Evolutionary conservation across 2,888 invertebrate species (phyloP).

Genomic region (Xanthia togata): DNA sequence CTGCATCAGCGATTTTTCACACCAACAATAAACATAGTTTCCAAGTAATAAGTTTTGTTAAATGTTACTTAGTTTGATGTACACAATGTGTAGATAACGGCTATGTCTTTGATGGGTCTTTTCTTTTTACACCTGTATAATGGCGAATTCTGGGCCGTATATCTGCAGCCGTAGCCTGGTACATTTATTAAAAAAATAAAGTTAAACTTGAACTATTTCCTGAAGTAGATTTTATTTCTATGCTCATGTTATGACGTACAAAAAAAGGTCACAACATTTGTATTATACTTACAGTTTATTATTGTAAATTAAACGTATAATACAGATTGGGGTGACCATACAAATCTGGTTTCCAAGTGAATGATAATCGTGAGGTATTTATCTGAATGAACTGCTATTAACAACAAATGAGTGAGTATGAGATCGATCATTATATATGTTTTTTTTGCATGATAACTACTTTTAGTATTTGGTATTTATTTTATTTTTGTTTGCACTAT

Average conservation of each 20-base stretch:
- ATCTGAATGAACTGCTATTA: conserved; percentile 62
- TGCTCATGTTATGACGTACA: conserved; percentile 29
- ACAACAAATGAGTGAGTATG: conserved; percentile 68
- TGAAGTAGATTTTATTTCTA: conserved; percentile 25
- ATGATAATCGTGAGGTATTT: conserved; percentile 48
- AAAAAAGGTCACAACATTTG: conserved; percentile 38
- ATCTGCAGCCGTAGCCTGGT: not conserved
- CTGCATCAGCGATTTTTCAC: too few relatives aligned
- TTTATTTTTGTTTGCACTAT: conserved; percentile 57
- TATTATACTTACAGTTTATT: conserved; percentile 27
- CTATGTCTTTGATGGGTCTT: not conserved
- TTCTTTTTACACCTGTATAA: not conserved
- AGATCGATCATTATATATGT: conserved; percentile 12
- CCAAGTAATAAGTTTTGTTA: not conserved
- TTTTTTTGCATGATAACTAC: conserved; percentile 52
- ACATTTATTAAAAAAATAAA: not conserved
- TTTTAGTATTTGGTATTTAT: conserved; percentile 14
- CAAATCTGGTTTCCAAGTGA: conserved; percentile 42
- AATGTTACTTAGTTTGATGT: too few relatives aligned
- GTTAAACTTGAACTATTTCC: not conserved
- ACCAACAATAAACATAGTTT: not conserved
- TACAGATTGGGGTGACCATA: conserved; percentile 37
- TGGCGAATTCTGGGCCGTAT: not conserved
- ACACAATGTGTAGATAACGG: too few relatives aligned
- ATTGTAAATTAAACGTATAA: conserved; percentile 23